Evolutionary conservation across 53 echinoderm and acorn worm genomes (phyloP).

Genomic region (Crossaster papposus): DNA sequence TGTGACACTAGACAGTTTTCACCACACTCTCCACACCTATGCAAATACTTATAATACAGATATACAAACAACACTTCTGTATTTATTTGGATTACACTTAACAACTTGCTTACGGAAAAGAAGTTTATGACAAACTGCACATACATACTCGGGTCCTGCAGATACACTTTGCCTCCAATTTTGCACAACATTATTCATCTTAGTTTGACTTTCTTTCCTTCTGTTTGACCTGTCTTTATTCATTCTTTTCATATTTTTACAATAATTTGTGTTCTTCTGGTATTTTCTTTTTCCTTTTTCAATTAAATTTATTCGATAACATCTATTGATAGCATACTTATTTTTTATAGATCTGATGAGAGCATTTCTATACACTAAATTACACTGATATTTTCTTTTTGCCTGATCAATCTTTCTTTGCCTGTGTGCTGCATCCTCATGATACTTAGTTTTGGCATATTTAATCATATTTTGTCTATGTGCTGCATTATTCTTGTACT

Average conservation of each 20-base stretch:
- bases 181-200: conserved; percentile 19
- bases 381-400: neutral
- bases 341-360: no score
- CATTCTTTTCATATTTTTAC: no score
- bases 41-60: conserved; percentile 57
- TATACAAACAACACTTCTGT: conserved; percentile 27
- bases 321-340: no score
- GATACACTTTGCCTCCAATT: conserved; percentile 35
- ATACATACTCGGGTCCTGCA: conserved; percentile 67
- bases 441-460: neutral
- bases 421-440: neutral
- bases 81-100: conserved; percentile 56
- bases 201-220: neutral
- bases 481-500: neutral
- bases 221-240: no score
- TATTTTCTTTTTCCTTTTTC: no score
- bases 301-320: no score
- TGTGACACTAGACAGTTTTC: conserved; percentile 18
- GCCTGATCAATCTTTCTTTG: neutral
- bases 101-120: conserved; percentile 59
- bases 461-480: neutral
- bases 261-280: no score
- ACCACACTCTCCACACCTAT: conserved; percentile 52
- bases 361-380: no score
- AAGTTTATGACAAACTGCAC: conserved; percentile 57